Percentiles rank a stretch among this genome's conserved stretches.
Evolutionary conservation across 2,797 vertebrate genomes (phyloP).

Genomic region (Synanceia verrucosa): DNA sequence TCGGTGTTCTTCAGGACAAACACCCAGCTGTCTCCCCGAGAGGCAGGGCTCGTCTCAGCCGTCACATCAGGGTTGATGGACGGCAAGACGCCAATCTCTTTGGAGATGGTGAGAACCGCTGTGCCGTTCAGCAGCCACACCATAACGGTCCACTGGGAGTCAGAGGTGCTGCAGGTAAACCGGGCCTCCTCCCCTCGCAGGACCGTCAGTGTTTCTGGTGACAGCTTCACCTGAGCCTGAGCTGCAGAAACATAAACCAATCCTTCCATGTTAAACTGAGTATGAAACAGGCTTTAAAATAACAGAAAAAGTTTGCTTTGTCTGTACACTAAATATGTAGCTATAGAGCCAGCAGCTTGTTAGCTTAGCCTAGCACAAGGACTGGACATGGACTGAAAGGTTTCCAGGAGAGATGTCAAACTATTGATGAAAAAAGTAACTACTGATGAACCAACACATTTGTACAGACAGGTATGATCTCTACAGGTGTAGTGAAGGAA

Average conservation of each 20-base stretch:
- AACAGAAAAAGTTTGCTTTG: too few species aligned
- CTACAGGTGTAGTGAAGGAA: not conserved
- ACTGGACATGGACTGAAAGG: not conserved
- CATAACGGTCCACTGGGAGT: constrained; percentile 66
- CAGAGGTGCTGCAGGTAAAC: constrained; percentile 63
- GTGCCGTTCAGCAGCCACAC: constrained; percentile 59
- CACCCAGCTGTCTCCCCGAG: constrained; percentile 54
- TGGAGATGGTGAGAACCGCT: constrained; percentile 55
- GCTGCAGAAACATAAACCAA: not conserved
- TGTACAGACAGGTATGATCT: too few species aligned
- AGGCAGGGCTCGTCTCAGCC: not conserved
- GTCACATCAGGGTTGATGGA: constrained; percentile 46
- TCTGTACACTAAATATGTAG: not conserved
- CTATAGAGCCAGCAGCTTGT: not conserved
- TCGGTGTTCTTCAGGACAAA: constrained; percentile 58
- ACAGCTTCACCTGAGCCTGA: constrained; percentile 48
- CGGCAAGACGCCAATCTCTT: constrained; percentile 27
- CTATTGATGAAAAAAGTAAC: too few species aligned
- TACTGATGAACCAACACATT: too few species aligned
- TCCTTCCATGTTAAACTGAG: not conserved
- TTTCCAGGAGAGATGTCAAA: too few species aligned
- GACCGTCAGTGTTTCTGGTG: constrained; percentile 51
- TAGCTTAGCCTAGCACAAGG: too few species aligned
- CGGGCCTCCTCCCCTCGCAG: constrained; percentile 59
- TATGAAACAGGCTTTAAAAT: not conserved